A percentile compares a stretch with the other conserved stretches of the same genome.
These are phyloP conservation scores for Miltochrista miniata DNA, from an alignment of 2,888 invertebrate species.

Conservation along the genomic window DNA sequence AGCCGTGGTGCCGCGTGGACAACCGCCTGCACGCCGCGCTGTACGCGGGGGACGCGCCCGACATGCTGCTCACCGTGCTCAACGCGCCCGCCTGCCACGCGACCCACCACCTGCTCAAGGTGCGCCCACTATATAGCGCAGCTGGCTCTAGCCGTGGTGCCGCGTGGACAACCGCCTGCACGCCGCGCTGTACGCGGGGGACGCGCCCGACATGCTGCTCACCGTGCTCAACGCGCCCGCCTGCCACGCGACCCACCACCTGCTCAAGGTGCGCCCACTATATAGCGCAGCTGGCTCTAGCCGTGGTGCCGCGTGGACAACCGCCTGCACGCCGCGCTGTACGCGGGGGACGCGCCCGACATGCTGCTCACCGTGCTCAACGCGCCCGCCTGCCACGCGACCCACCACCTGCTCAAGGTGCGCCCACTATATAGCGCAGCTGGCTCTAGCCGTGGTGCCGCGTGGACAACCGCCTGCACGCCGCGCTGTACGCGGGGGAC, in stretches of 20 bases:
- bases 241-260: conserved; percentile 85
- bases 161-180: too few relatives aligned
- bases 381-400: conserved; percentile 81
- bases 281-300: conserved; percentile 83
- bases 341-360: conserved; percentile 83
- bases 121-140: too few relatives aligned
- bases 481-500: conserved; percentile 82
- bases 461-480: too few relatives aligned
- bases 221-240: conserved; percentile 83
- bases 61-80: conserved; percentile 84
- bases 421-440: too few relatives aligned
- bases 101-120: conserved; percentile 86
- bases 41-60: conserved; percentile 83
- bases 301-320: conserved; percentile 83
- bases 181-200: too few relatives aligned
- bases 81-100: conserved; percentile 80
- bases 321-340: too few relatives aligned
- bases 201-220: conserved; percentile 84
- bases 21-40: too few relatives aligned
- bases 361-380: conserved; percentile 85
- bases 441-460: conserved; percentile 84
- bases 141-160: conserved; percentile 82
- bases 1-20: conserved; percentile 82
- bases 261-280: too few relatives aligned
- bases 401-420: too few relatives aligned